Base-by-base conservation (phyloP, 2,797 vertebrate species). In the Myotis findleyi region DNA sequence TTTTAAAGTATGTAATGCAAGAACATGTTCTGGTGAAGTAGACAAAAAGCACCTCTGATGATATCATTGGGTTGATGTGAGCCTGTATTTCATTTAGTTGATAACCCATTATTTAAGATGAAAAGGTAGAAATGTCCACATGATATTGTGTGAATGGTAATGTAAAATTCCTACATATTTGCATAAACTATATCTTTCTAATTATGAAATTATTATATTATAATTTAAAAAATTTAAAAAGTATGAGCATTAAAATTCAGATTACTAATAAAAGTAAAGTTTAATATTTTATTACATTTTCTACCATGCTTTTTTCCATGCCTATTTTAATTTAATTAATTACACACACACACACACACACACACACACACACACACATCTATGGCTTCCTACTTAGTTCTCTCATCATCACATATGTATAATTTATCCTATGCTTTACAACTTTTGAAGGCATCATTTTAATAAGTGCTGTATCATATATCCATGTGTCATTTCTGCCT, bases 161-260 rank as follows among this genome's bases (percentile, higher is more conserved):
- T 81, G 2, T 80, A 86, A 91, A 86, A 69, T 57, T 53, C 17
- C 4, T 55, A 86, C 6, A 30, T 14, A 85, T 44, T 73, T 92
- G 82, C 33, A 44, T 73, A 93, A 79, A 51, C 8, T 73, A n/a
- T n/a, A 16, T 44, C 36, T 94, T 84, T 47, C 36, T 83, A 49
- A 64, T 86, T 93, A 76, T 79, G 23, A 96, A 68, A 79, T 75
- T 87, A 62, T 41, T 91, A 62, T 14, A 89, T 6, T 53, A 62
- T 69, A 80, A 85, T 25, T 49, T 41, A 76, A 6, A 6, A 73
- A 85, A 73, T 59, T 84, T 6, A 49, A 64, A 76, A 87, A 72
- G 7, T 33, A 25, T 69, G 41, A 72, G 5, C 23, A 84, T 47
- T 72, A 72, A 89, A 55, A 59, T 18, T 59, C 81, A 66, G 27